phyloP scores from a whole-genome alignment of 2,797 vertebrate genomes.

The Tiaroga cobitis region DNA sequence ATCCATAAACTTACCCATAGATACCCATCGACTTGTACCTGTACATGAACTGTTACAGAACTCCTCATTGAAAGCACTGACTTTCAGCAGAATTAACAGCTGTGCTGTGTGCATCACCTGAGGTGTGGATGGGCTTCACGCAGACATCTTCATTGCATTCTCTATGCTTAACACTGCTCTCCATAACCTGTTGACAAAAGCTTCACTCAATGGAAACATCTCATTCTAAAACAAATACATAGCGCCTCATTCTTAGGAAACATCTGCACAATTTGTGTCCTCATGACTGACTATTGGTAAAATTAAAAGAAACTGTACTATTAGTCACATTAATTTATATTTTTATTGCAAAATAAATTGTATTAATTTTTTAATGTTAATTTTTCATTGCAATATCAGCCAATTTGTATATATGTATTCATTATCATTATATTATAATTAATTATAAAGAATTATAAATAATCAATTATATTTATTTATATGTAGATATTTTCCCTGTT shows the following conservation, averaged over 20 bases:
- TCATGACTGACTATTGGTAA: neutral
- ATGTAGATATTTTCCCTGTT: neutral
- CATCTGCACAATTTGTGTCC: neutral
- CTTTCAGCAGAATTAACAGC: slow-evolving; percentile 28
- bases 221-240: neutral
- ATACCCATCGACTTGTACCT: neutral
- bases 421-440: neutral
- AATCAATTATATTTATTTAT: neutral
- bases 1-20: neutral
- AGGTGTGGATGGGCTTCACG: slow-evolving; percentile 36
- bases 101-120: slow-evolving; percentile 39
- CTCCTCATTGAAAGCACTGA: slow-evolving; percentile 19
- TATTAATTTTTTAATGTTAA: rapidly evolving
- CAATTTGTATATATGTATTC: neutral
- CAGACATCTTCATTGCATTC: slow-evolving; percentile 47
- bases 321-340: neutral
- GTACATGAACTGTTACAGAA: neutral
- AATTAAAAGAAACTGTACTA: neutral
- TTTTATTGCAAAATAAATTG: neutral
- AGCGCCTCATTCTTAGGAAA: slow-evolving; percentile 30
- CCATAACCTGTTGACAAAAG: slow-evolving; percentile 15
- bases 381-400: neutral
- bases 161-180: slow-evolving; percentile 39
- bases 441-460: neutral
- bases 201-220: slow-evolving; percentile 11